Conservation (phyloP, 2,113 vertebrate genomes). For the Cromileptes altivelis region DNA sequence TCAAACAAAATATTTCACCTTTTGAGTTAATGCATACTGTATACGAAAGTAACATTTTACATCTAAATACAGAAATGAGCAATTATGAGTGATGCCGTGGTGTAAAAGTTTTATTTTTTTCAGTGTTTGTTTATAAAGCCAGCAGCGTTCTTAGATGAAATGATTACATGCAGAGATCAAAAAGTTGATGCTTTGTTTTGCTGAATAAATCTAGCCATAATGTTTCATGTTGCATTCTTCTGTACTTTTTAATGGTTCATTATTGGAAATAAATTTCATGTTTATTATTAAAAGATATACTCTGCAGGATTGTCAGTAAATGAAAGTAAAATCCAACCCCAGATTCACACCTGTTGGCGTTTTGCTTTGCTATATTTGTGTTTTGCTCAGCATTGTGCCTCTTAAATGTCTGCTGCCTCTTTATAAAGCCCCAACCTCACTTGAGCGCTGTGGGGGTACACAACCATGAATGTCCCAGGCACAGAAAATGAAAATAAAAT, state of each 20-base stretch:
- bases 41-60: not conserved
- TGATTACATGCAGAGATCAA: not conserved
- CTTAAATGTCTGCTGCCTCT: too few species aligned
- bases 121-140: not conserved
- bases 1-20: constrained; percentile 31
- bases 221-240: not conserved
- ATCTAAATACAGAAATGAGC: not conserved
- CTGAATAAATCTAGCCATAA: not conserved
- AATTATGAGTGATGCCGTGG: not conserved
- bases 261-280: not conserved
- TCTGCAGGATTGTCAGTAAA: too few species aligned
- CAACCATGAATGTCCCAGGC: too few species aligned
- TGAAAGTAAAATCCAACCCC: too few species aligned
- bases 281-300: not conserved
- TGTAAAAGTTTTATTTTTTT: not conserved
- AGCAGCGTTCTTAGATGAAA: not conserved
- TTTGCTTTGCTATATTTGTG: too few species aligned
- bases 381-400: too few species aligned
- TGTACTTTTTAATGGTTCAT: not conserved
- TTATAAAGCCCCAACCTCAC: too few species aligned
- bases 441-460: too few species aligned
- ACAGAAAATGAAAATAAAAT: too few species aligned
- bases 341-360: too few species aligned
- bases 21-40: constrained; percentile 16
- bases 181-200: not conserved